Percentiles rank a stretch among this genome's conserved stretches.
Evolutionary conservation across 2,797 vertebrate genomes (phyloP).

Genomic region (Borostomias antarcticus): DNA sequence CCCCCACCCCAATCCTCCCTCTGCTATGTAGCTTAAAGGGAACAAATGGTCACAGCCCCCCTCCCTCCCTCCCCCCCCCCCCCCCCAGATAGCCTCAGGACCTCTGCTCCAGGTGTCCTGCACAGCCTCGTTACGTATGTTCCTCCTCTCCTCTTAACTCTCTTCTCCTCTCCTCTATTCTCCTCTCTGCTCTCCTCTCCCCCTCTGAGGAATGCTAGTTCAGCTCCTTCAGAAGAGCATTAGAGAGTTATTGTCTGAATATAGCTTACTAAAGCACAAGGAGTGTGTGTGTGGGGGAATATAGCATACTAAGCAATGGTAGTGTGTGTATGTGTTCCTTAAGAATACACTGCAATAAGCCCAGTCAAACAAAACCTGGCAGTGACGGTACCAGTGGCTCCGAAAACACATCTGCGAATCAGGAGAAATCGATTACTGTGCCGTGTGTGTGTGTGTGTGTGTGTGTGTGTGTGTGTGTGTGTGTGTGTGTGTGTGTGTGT

Average conservation of each 20-base stretch:
- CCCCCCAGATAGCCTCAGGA: not conserved
- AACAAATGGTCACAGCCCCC: too few species aligned
- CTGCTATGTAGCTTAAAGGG: constrained; percentile 7
- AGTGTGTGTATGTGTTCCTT: not conserved
- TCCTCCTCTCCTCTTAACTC: constrained; percentile 34
- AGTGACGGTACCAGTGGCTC: too few species aligned
- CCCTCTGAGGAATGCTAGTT: not conserved
- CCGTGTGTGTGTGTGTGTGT: not conserved
- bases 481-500: constrained; percentile 9
- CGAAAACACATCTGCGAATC: not conserved
- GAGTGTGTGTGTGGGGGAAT: not conserved
- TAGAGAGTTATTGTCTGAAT: not conserved
- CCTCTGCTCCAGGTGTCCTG: constrained; percentile 7
- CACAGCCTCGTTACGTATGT: constrained; percentile 39
- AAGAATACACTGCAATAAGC: too few species aligned
- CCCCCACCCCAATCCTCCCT: constrained; percentile 1
- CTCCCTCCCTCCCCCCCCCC: not conserved
- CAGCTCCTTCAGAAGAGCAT: constrained; percentile 5
- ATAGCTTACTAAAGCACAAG: constrained; percentile 8
- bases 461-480: constrained; percentile 1
- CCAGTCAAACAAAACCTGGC: too few species aligned
- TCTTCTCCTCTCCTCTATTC: constrained; percentile 24
- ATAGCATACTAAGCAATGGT: not conserved
- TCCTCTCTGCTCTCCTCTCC: not conserved
- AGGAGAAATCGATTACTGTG: not conserved